Base-by-base conservation (phyloP, 2,888 invertebrate species). In the Hydraecia micacea region DNA sequence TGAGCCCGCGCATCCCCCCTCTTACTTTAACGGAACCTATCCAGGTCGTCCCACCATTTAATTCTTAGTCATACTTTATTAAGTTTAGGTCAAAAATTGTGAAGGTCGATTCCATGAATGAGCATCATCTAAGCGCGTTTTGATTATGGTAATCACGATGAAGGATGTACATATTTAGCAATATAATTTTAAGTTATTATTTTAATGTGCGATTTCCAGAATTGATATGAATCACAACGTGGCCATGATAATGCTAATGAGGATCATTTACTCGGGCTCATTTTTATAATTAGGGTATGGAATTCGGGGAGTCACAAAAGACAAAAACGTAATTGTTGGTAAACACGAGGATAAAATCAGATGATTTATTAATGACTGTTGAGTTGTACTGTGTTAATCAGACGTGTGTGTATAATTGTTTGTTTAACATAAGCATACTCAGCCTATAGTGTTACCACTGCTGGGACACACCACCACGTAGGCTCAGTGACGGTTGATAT, bases 161-260 rank as follows among this genome's bases (percentile, higher is more conserved):
- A 62, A 87, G 76, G 80, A 79, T 86, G 86, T 88, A n/a, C n/a
- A n/a, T n/a, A 79, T 87, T 88, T 87, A 85, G 79, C 87, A 0
- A 82, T 87, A 87, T 79, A 72, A 77, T 82, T 83, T 87, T 55
- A 66, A 52, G 75, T 81, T 83, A 83, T 87, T 87, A 88, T 81
- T 69, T 76, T 83, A 78, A 89, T 86, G 72, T 74, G 78, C 63
- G 69, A 79, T 82, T 89, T 81, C 28, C 72, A 62, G 88, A 90
- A 89, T 68, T 81, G 77, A 79, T 84, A 85, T 89, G 89, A 89
- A 82, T 89, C 89, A 89, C 76, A 67, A 72, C 58, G 42, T 70
- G 58, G 49, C 36, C 63, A 77, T 71, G 55, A 80, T 80, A 77
- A 81, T 82, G 79, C 28, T 87, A 81, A 88, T 87, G 66, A 83